These are phyloP conservation scores for Rhamnusium bicolor DNA, from an alignment of 2,888 invertebrate species.

Conservation along the genomic window DNA sequence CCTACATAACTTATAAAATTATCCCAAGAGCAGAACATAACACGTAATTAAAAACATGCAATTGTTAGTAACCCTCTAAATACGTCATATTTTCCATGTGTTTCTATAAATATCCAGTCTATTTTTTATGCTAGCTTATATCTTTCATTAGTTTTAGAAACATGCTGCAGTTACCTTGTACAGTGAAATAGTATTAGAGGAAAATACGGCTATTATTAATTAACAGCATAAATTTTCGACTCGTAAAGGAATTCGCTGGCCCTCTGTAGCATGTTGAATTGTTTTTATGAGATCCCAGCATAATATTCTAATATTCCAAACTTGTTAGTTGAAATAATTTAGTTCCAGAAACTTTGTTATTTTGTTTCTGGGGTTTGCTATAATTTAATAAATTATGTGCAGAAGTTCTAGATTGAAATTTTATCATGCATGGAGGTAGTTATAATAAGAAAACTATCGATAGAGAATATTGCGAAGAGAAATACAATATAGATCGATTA, in stretches of 20 bases:
- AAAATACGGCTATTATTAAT: not conserved
- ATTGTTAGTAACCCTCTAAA: no score
- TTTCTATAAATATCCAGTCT: not conserved
- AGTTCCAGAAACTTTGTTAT: not conserved
- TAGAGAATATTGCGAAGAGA: not conserved
- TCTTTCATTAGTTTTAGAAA: not conserved
- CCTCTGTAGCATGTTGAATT: slow-evolving; percentile 1
- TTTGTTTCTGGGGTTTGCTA: slow-evolving; percentile 4
- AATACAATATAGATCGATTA: no score
- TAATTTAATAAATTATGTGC: slow-evolving; percentile 22
- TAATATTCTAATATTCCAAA: slow-evolving; percentile 22
- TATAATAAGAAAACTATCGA: slow-evolving; percentile 5
- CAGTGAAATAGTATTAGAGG: not conserved
- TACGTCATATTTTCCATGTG: no score
- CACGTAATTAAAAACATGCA: no score
- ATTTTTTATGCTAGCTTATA: no score
- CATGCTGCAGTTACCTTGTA: not conserved
- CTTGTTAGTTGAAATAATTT: slow-evolving; percentile 26
- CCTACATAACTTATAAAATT: no score
- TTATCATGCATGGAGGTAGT: not conserved
- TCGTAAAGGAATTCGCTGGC: not conserved
- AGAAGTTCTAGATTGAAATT: not conserved
- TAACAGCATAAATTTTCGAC: slow-evolving; percentile 2
- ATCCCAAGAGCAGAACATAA: no score
- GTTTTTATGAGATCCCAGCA: slow-evolving; percentile 16